Base-by-base conservation (phyloP, 2,113 vertebrate species). In the Talpa occidentalis region DNA sequence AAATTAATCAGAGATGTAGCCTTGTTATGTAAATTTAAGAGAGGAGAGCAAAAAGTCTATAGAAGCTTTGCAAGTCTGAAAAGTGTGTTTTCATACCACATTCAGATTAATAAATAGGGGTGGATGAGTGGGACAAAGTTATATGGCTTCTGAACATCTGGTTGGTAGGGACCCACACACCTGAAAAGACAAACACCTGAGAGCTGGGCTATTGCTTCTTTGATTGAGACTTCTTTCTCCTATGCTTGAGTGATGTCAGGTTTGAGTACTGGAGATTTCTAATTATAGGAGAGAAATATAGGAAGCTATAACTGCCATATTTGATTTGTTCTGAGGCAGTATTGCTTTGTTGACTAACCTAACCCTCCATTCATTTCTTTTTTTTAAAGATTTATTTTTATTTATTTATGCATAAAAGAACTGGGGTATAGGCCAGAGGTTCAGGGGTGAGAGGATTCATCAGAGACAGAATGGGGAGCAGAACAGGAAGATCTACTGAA, bases 1-100 rank as follows among this genome's bases (percentile, higher is more conserved):
- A 95, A 92, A 93, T 97, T 97, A 97, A 95, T 0, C 3, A 8
- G 1, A 73, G 85, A 96, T 0, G 4, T 26, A 94, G 40, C 42
- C 91, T 72, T 97, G 24, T 37, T 79, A 60, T 47, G 1, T 70
- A 77, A 91, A 62, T 37, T 0, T 47, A 76, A 82, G 40, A 88
- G 35, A 64, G 35, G 35, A 72, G 0, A 84, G 80, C 3, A 76
- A 66, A 66, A 83, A 21, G 32, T 72, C 32, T n/a, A 30, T 2
- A 78, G 93, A 95, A 95, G 70, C 47, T 97, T 94, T 64, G 93
- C 6, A 91, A 76, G 92, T 26, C 85, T 95, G 60, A 70, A 60
- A 91, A 97, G 93, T 88, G 24, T 14, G 73, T 28, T 95, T 90
- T 98, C 90, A 89, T 32, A 67, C 82, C 67, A 69, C 54, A 93